Conservation (phyloP, 2,888 invertebrate species). For the Orthosia gothica region DNA sequence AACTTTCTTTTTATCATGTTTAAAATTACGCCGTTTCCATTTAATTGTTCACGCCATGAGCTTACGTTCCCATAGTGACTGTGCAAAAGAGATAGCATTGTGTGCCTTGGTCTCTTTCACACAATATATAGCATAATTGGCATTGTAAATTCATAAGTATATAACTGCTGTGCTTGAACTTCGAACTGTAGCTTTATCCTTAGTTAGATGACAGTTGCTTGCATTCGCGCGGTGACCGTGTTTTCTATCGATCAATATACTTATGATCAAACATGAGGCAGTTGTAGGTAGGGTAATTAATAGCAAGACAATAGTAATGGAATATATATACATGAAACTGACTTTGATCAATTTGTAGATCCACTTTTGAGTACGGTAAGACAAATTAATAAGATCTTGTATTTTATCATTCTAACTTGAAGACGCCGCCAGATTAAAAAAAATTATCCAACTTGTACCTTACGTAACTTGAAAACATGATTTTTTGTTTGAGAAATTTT, state of each 20-base stretch:
- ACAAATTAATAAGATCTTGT: neutral
- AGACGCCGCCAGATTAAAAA: too few species aligned
- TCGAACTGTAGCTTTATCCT: slow-evolving; percentile 18
- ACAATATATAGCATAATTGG: neutral
- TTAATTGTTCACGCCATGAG: slow-evolving; percentile 4
- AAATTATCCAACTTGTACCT: too few species aligned
- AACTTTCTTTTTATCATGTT: slow-evolving; percentile 20
- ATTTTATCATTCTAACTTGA: too few species aligned
- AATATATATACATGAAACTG: neutral
- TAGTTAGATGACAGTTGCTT: neutral
- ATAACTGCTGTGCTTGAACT: slow-evolving; percentile 37
- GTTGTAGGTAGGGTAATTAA: neutral
- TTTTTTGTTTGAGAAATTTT: too few species aligned
- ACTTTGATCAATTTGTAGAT: neutral
- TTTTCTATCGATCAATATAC: neutral
- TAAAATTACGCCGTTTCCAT: neutral
- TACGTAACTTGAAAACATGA: too few species aligned
- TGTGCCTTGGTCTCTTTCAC: neutral
- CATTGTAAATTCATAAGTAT: slow-evolving; percentile 14
- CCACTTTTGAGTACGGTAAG: neutral
- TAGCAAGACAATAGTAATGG: too few species aligned
- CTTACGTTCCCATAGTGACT: neutral
- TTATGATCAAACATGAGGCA: neutral
- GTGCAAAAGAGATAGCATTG: neutral
- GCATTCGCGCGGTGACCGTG: neutral